Percentiles rank a stretch among this genome's conserved stretches.
These are phyloP conservation scores for Luidia sarsii DNA, from an alignment of 53 echinoderm and acorn worm species.

Conservation along the genomic window DNA sequence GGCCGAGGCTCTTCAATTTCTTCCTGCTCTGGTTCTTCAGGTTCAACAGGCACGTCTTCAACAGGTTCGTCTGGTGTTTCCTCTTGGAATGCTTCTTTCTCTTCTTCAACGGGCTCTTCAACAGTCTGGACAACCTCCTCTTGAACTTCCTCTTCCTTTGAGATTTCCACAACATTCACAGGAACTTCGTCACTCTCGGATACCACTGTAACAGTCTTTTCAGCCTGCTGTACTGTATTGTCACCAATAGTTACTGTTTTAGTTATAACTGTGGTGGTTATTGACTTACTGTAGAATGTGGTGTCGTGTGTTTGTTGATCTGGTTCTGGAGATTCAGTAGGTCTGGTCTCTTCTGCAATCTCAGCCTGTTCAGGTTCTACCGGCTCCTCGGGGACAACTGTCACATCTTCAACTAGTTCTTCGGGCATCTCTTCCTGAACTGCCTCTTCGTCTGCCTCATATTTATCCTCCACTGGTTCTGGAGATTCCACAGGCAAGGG, in stretches of 20 bases:
- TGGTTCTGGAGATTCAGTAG: no score
- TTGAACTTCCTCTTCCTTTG: slow-evolving; percentile 5
- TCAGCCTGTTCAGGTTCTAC: slow-evolving; percentile 1
- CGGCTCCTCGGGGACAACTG: background rate
- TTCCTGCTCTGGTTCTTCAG: slow-evolving; percentile 1
- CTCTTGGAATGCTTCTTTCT: slow-evolving; percentile 17
- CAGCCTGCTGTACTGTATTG: no score
- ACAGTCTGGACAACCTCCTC: no score
- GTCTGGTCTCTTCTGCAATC: background rate
- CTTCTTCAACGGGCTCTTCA: background rate
- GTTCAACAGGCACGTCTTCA: no score
- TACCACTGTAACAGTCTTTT: no score
- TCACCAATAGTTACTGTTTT: no score
- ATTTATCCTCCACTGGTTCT: slow-evolving; percentile 19
- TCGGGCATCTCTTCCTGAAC: slow-evolving; percentile 2
- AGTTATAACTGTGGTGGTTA: no score
- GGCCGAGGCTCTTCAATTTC: background rate
- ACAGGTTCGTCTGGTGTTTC: background rate
- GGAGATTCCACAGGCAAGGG: no score
- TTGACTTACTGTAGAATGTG: no score
- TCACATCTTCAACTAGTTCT: slow-evolving; percentile 13
- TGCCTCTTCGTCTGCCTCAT: slow-evolving; percentile 6
- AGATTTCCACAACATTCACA: background rate
- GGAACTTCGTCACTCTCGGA: background rate
- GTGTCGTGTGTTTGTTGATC: no score